These are phyloP conservation scores for Lytechinus pictus DNA, from an alignment of 35 echinoderm and acorn worm genomes.

Conservation along the genomic window DNA sequence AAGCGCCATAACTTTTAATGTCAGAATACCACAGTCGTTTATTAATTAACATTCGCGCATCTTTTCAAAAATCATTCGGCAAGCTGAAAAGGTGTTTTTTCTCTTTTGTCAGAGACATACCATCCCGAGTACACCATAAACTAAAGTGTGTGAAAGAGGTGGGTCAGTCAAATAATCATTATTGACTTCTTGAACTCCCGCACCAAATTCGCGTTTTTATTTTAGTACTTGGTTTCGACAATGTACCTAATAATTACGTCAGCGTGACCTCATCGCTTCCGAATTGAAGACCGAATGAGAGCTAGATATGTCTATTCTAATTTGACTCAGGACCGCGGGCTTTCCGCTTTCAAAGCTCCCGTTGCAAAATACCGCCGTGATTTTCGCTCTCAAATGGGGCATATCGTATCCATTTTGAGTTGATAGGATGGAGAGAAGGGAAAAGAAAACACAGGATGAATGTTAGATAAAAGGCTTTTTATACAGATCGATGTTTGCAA, in stretches of 20 bases:
- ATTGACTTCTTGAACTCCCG: not conserved
- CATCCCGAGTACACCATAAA: not conserved
- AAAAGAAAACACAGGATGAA: not conserved
- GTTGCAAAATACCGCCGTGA: not conserved
- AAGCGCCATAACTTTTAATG: too few species aligned
- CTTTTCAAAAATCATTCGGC: too few species aligned
- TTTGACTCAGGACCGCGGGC: not conserved
- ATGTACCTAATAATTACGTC: not conserved
- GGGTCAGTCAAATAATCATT: not conserved
- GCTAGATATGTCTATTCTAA: not conserved
- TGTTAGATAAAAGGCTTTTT: not conserved
- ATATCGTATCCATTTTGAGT: not conserved
- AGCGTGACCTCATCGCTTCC: not conserved
- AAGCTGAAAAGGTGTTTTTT: too few species aligned
- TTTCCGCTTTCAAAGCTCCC: constrained; percentile 8
- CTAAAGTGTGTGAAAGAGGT: not conserved
- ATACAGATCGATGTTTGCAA: not conserved
- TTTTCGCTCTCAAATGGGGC: not conserved
- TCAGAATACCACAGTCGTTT: too few species aligned
- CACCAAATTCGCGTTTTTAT: not conserved
- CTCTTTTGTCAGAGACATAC: too few species aligned
- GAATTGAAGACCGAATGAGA: not conserved
- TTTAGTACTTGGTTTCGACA: not conserved
- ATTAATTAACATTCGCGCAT: too few species aligned
- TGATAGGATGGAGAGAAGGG: not conserved